Base-by-base conservation (phyloP, 37 sponge, comb jelly and placozoan genomes). In the Halichondria panicea region DNA sequence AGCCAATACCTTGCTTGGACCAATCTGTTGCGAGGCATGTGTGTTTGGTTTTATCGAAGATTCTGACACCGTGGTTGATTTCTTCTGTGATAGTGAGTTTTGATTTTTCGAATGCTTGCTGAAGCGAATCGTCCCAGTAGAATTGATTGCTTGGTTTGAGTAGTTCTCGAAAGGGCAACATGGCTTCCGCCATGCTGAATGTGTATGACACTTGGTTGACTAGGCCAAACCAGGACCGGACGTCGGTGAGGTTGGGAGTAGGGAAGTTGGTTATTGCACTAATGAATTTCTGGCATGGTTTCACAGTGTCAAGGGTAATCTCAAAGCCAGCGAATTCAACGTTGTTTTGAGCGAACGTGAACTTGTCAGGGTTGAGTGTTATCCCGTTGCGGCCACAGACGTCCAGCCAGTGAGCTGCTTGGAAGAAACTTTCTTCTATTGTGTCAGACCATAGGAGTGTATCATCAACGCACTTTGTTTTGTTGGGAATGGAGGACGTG, bases 281-380 rank as follows among this genome's bases (percentile, higher is more conserved):
- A 55, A 81, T 56, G 71, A 70, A 80, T 30, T 58, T 80, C 65
- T 69, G 58, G 80, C 80, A 80, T 30, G 81, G 81, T 63, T 11
- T 12, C 9, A 82, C 82, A 25, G 82, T 74, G 38, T 82, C 57
- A 25, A 36, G 72, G 43, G 74, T 54, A 11, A 82, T 73, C 54
- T 82, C 82, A 46, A 82, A 73, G 38, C 82, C 82, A 38, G 74
- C 82, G 50, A 82, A 72, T 63, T 73, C 82, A 41, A 82, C 82
- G 18, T 72, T 43, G n/a, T 82, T 74, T 46, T 62, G 32, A 48
- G 81, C 81, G 41, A 81, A 81, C 15, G 37, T 11, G 61, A 68
- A 79, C 39, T 79, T 79, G 28, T 63, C 74, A 1, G 74, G 74
- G 74, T 82, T 73, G 70, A 69, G 80, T 59, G 59, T 79, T 59